phyloP scores from a whole-genome alignment of 1,140 invertebrate genomes.

The Zaprionus kolodkinae region DNA sequence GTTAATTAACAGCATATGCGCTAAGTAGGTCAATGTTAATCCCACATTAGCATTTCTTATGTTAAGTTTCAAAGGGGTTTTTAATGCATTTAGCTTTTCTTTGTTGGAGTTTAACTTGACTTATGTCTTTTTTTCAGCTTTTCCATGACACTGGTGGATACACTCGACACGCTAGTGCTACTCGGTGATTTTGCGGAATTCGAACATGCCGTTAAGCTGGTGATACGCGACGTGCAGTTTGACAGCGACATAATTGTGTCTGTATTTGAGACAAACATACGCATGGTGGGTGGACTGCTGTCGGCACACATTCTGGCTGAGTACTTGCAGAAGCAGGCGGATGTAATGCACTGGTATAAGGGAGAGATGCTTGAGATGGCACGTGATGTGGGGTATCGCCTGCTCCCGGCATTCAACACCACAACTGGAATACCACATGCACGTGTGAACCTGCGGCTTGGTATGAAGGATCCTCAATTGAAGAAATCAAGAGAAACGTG shows the following conservation, averaged over 20 bases:
- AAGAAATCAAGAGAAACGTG: constrained; percentile 95
- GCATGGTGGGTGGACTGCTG: constrained; percentile 96
- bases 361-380: constrained; percentile 95
- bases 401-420: constrained; percentile 98
- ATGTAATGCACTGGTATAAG: constrained; percentile 95
- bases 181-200: constrained; percentile 97
- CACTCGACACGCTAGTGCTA: constrained; percentile 96
- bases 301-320: constrained; percentile 96
- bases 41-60: neutral
- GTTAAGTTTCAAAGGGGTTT: neutral
- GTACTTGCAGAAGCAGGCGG: constrained; percentile 90
- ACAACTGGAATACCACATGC: constrained; percentile 98
- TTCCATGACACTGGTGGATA: constrained; percentile 97
- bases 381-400: constrained; percentile 94
- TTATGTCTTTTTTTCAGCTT: constrained; percentile 89
- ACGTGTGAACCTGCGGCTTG: constrained; percentile 95
- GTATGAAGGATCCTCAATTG: constrained; percentile 91
- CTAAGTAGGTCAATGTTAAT: constrained; percentile 3
- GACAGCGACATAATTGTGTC: constrained; percentile 98
- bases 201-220: constrained; percentile 94
- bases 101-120: neutral
- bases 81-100: neutral
- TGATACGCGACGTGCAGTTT: constrained; percentile 94
- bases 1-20: neutral
- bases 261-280: constrained; percentile 99